These are phyloP conservation scores for Melanocharis versteri DNA, from an alignment of 2,113 vertebrate genomes.

Conservation along the genomic window DNA sequence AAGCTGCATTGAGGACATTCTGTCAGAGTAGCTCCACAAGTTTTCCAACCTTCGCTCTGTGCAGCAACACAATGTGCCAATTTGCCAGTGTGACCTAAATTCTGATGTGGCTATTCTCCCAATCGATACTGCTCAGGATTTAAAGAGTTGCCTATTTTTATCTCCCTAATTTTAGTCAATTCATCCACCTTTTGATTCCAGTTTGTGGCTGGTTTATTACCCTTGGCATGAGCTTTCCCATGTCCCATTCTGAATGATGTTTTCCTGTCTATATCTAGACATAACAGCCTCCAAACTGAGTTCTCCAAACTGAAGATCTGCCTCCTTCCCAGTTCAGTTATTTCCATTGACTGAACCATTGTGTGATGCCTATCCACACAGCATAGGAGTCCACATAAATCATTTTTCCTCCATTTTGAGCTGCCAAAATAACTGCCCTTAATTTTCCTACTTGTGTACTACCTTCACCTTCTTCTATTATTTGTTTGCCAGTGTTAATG, in stretches of 20 bases:
- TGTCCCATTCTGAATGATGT: background rate
- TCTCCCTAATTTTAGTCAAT: background rate
- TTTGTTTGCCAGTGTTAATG: background rate
- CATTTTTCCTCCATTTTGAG: background rate
- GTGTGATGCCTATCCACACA: background rate
- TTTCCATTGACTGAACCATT: background rate
- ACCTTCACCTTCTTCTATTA: background rate
- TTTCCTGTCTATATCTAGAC: background rate
- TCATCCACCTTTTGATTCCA: background rate
- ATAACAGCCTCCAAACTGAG: no score
- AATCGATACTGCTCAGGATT: background rate
- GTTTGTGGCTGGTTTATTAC: background rate
- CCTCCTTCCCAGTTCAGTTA: background rate
- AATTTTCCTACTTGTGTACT: background rate
- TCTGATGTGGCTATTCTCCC: background rate
- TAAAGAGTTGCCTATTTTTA: background rate
- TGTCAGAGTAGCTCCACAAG: background rate
- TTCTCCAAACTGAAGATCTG: background rate
- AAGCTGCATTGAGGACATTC: background rate
- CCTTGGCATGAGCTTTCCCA: background rate
- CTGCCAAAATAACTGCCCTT: background rate
- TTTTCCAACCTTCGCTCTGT: background rate
- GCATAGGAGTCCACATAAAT: background rate
- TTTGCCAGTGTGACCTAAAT: background rate
- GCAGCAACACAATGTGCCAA: background rate